These are phyloP conservation scores for Falco cherrug DNA, from an alignment of 2,797 vertebrate genomes.

Conservation along the genomic window DNA sequence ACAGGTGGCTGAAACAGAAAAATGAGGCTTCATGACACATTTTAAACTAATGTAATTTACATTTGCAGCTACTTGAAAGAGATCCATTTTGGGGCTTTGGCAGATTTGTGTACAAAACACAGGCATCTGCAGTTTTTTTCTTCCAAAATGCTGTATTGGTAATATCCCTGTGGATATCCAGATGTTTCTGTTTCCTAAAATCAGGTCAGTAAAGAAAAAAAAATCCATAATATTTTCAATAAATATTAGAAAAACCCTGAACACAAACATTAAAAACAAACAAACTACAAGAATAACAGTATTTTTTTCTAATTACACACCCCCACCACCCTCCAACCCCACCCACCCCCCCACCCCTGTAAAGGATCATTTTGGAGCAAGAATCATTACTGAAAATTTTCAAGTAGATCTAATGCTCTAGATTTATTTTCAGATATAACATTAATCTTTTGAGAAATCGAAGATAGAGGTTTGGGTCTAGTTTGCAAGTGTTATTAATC, in stretches of 20 bases:
- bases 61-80: neutral
- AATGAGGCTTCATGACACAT: neutral
- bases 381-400: neutral
- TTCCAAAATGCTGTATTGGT: neutral
- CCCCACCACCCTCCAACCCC: no score
- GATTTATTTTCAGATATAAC: neutral
- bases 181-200: neutral
- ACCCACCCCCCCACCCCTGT: no score
- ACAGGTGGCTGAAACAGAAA: slow-evolving; percentile 19
- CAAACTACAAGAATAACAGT: neutral
- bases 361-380: neutral
- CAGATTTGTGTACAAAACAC: neutral
- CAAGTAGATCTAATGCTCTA: neutral
- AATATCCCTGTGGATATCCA: neutral
- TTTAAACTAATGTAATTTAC: neutral
- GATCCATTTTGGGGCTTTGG: neutral
- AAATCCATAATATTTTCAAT: neutral
- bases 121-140: neutral
- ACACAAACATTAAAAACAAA: neutral
- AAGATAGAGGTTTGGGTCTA: neutral
- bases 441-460: neutral
- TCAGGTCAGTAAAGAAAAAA: neutral
- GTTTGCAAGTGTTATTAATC: neutral
- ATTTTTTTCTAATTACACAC: neutral
- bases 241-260: neutral